Evolutionary conservation across 2,113 vertebrate genomes (phyloP).

Genomic region (Oncorhynchus masou): DNA sequence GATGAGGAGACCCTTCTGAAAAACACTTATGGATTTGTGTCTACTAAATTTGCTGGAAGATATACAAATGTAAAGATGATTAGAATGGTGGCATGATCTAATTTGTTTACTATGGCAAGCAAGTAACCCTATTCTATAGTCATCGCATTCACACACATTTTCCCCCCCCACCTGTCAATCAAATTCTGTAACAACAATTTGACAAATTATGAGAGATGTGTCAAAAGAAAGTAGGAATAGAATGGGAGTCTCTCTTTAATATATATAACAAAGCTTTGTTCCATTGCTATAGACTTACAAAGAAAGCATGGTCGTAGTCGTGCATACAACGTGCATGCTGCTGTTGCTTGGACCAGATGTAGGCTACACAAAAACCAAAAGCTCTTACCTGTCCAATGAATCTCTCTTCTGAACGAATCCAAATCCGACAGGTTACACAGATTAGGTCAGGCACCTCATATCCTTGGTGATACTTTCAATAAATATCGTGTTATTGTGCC

Average conservation of each 20-base stretch:
- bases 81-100: too few relatives aligned
- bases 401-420: conserved; percentile 41
- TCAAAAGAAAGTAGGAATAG: neutral
- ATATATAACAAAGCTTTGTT: too few relatives aligned
- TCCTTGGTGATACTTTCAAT: conserved; percentile 28
- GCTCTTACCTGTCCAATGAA: conserved; percentile 56
- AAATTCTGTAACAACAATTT: neutral
- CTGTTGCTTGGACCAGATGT: neutral
- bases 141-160: too few relatives aligned
- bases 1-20: too few relatives aligned
- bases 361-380: neutral
- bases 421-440: conserved; percentile 7
- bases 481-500: neutral
- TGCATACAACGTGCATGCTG: too few relatives aligned
- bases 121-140: neutral
- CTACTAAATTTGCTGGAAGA: too few relatives aligned
- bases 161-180: neutral
- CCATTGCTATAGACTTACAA: too few relatives aligned
- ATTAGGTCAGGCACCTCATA: conserved; percentile 23
- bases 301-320: too few relatives aligned
- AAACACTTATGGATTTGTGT: too few relatives aligned
- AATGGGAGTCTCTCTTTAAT: neutral
- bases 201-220: neutral
- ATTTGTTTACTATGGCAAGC: neutral
- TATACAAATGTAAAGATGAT: too few relatives aligned